Conservation (phyloP, 2,113 vertebrate species). For the Narcine bancroftii region DNA sequence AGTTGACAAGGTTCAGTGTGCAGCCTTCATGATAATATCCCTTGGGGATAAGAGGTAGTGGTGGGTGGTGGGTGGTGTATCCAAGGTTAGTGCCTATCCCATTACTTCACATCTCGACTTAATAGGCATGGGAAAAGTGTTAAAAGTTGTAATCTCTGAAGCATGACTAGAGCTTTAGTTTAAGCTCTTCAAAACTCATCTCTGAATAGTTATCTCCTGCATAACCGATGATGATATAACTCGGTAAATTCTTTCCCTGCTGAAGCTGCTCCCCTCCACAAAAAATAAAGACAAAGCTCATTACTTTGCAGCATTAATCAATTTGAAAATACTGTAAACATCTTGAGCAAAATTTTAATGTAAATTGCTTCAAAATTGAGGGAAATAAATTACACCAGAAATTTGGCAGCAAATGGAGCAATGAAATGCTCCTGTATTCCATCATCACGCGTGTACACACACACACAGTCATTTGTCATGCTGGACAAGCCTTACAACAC, state of each 20-base stretch:
- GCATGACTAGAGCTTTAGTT: not conserved
- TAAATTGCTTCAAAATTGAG: not conserved
- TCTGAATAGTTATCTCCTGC: not conserved
- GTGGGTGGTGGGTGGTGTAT: not conserved
- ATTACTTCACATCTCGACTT: not conserved
- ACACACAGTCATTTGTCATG: slow-evolving; percentile 50
- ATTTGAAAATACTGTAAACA: not conserved
- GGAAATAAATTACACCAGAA: not conserved
- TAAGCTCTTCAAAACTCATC: not conserved
- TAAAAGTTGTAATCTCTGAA: not conserved
- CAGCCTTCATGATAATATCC: not conserved
- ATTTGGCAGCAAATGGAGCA: not conserved
- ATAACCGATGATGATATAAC: not conserved
- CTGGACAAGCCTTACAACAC: slow-evolving; percentile 51
- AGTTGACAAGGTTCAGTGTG: not conserved
- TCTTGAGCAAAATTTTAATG: too few species aligned
- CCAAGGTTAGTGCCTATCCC: not conserved
- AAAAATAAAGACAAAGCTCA: not conserved
- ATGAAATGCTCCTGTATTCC: not conserved
- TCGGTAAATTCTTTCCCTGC: not conserved
- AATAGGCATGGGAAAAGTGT: not conserved
- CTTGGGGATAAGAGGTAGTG: not conserved
- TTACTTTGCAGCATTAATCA: too few species aligned
- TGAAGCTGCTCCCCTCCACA: not conserved
- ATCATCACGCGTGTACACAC: too few species aligned